phyloP scores from a whole-genome alignment of 1,140 invertebrate species.

The Bombyx mori region DNA sequence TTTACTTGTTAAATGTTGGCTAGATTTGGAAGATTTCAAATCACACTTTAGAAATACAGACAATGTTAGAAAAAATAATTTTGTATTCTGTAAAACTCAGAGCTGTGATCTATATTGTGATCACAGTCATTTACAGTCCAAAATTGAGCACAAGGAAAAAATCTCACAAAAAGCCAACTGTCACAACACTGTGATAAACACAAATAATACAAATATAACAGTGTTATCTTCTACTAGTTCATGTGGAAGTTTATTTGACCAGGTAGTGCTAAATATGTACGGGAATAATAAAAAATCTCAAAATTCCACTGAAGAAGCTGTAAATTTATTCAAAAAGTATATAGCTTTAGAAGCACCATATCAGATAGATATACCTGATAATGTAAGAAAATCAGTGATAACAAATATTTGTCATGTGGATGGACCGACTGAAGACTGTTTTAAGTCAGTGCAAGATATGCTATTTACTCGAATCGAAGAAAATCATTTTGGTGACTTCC shows the following conservation, averaged over 20 bases:
- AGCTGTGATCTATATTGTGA: conserved; percentile 47
- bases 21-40: conserved; percentile 61
- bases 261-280: neutral
- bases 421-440: conserved; percentile 60
- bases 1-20: conserved; percentile 57
- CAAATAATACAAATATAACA: conserved; percentile 28
- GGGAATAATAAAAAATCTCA: conserved; percentile 20
- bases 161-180: too few relatives aligned
- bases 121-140: too few relatives aligned
- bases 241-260: conserved; percentile 37
- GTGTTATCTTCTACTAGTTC: conserved; percentile 36
- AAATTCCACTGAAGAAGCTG: conserved; percentile 46
- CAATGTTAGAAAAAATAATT: conserved; percentile 24
- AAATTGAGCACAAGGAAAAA: too few relatives aligned
- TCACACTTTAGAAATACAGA: conserved; percentile 22
- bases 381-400: conserved; percentile 57
- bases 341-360: conserved; percentile 66
- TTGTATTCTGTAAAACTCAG: conserved; percentile 41
- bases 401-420: conserved; percentile 67
- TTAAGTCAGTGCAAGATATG: conserved; percentile 74
- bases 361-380: conserved; percentile 59
- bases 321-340: conserved; percentile 67
- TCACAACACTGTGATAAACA: conserved; percentile 13
- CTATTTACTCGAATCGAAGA: conserved; percentile 77
- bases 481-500: conserved; percentile 77